Base-by-base conservation (phyloP, 2,797 vertebrate genomes). In the Philypnodon macrostomus region DNA sequence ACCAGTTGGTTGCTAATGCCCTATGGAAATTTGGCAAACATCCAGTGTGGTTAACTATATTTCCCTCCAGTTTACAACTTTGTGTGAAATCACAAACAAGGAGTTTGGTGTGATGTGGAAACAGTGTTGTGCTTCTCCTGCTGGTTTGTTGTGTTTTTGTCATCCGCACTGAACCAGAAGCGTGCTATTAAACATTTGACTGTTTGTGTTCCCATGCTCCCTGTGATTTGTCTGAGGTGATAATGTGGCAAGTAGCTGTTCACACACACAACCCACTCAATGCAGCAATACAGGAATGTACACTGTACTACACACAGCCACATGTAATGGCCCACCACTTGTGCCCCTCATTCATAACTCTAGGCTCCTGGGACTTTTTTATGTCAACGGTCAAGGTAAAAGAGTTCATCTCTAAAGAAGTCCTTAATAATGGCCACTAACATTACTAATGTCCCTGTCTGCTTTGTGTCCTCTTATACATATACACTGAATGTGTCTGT, bases 1-100 rank as follows among this genome's bases (percentile, higher is more conserved):
- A 94, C 94, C 94, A 95, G 94, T 97, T 95, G 95, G 93, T 92
- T 95, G 91, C 92, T 94, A 95, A 97, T 95, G 93, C 93, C 94
- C 92, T 90, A 89, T 95, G 91, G 94, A 95, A 92, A 94, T 94
- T 87, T 97, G 95, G 95, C 92, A 49, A 86, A 39, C 58, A 40
- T 90, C 94, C 95, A 96, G 89, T 84, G 75, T 73, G 79, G 80
- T 83, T 81, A 75, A 85, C 63, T 80, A 73, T 78, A 82, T 80
- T 92, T 88, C 77, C 88, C 80, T 72, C 79, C 79, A 92, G 90
- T 93, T 94, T 93, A 92, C 92, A 91, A 92, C 86, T 94, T 89
- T 94, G 86, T 88, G 81, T 88, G 84, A 92, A 87, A 90, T 77
- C 77, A 74, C 88, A 90, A 91, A 91, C 86, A 85, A 75, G 76